Evolutionary conservation across 2,888 invertebrate genomes (phyloP), one percentile per base, ranked within the genome.

Genomic region (Phyllotreta cruciferae): DNA sequence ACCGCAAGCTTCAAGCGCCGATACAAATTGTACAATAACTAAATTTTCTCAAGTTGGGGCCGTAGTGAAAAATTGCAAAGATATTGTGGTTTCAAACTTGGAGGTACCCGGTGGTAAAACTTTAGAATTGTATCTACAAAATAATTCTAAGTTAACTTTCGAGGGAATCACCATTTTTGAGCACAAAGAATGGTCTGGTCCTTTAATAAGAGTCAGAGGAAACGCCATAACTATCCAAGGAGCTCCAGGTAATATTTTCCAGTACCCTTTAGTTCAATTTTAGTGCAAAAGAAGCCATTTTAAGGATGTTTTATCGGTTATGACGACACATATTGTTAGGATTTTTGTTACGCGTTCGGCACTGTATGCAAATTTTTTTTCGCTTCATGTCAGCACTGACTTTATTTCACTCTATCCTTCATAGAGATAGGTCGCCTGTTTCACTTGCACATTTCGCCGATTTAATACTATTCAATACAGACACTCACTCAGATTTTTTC

Each of bases 151-250:
- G n/a, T 10, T 64, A 9, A 64, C 64, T 11, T 64, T 64, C 38
- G 38, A 53, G n/a, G 64, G 64, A 39, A 41, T 52, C n/a, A 64
- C 64, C 4, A 38, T 24, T 50, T 64, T 64, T 11, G 60, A 60
- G 34, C 52, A 64, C 39, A 56, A 42, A 8, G 60, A 56, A 24
- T 64, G 64, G 64, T 64, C 64, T 14, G 64, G 64, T 14, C 64
- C 64, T 10, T 37, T 64, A 13, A 47, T 64, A 6, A 56, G 60
- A 45, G 60, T 64, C 2, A 64, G 36, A 60, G 64, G 64, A 9
- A 45, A 41, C 8, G 44, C 24, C 7, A 47, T 64, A 1, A 64
- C 64, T 34, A 36, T 64, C 3, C 64, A 64, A 42, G 64, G 60
- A 52, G 14, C 49, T 35, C 49, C 55, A 50, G 63, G 63, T 63